A percentile compares a stretch with the other conserved stretches of the same genome.
These are phyloP conservation scores for Acronicta alni DNA, from an alignment of 2,888 invertebrate genomes.

Conservation along the genomic window DNA sequence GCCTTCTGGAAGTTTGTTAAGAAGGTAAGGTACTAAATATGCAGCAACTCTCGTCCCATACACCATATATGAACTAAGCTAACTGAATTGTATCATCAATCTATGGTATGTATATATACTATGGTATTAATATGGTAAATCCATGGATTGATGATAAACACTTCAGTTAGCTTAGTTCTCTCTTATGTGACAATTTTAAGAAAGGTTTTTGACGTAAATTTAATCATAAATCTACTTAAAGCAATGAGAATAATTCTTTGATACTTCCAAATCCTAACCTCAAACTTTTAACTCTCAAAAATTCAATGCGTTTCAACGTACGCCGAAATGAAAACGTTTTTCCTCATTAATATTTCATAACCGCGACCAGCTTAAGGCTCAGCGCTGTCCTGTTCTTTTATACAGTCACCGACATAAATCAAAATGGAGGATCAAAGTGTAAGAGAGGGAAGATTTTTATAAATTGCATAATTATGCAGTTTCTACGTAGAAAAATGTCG, in stretches of 20 bases:
- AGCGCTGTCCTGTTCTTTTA: slow-evolving; percentile 46
- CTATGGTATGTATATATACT: too few relatives aligned
- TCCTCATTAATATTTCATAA: slow-evolving; percentile 77
- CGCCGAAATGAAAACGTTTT: slow-evolving; percentile 48
- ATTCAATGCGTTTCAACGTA: slow-evolving; percentile 51
- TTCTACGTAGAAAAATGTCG: slow-evolving; percentile 34
- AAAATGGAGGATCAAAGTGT: slow-evolving; percentile 55
- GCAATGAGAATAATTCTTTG: slow-evolving; percentile 7
- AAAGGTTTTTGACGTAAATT: too few relatives aligned
- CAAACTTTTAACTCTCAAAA: slow-evolving; percentile 36
- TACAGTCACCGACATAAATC: slow-evolving; percentile 55
- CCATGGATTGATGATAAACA: too few relatives aligned
- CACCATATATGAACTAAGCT: too few relatives aligned
- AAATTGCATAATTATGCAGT: slow-evolving; percentile 59
- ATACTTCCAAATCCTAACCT: slow-evolving; percentile 22
- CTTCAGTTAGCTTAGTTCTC: too few relatives aligned
- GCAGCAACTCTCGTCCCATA: too few relatives aligned
- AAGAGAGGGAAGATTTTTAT: slow-evolving; percentile 51
- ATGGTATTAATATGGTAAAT: too few relatives aligned
- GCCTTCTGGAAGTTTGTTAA: too few relatives aligned
- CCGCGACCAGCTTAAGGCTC: slow-evolving; percentile 48
- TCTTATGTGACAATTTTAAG: background rate
- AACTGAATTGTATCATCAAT: too few relatives aligned
- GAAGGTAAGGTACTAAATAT: too few relatives aligned
- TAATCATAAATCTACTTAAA: too few relatives aligned